Evolutionary conservation across 2,888 invertebrate genomes (phyloP), one percentile per base, ranked within the genome.

Genomic region (Polymixis flavicincta): DNA sequence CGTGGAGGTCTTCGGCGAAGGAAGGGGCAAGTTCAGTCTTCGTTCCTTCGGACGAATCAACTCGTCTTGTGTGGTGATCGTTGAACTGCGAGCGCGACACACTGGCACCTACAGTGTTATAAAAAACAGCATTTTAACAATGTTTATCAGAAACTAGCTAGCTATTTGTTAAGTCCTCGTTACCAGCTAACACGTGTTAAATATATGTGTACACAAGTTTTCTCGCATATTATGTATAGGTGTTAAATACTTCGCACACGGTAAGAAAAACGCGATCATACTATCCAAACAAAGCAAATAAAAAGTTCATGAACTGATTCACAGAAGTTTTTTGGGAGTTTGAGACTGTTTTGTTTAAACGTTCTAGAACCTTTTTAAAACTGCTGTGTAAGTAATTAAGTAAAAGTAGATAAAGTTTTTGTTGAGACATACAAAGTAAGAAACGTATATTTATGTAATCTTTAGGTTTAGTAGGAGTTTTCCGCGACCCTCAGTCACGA

Each of bases 71-170:
- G 95, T 93, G 28, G 96, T 92, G n/a, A 96, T 90, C 0, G 96
- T 96, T 0, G 96, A 96, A 77, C 96, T 96, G 9, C 96, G 93
- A 4, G 96, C 96, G 71, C 96, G 93, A 87, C 97, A 90, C 79
- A 96, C 95, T 48, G 94, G 97, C 71, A 93, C 92, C 96, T 95
- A 87, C 11, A 87, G 87, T 71, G 64, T 78, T 17, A 64, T 71
- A n/a, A 65, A 42, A 73, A 76, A 60, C 22, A 54, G 70, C 54
- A 66, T 65, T 70, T 54, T 25, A 82, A 70, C 59, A 59, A 64
- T 63, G 52, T 65, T 64, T 83, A 66, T 66, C 64, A 54, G 45
- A 80, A 84, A 59, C 65, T 61, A 60, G 13, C 37, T 79, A 65
- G 48, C 42, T 80, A 68, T 80, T 60, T 67, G 70, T 67, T 48